phyloP scores from a whole-genome alignment of 64 coral and sea anemone species.

The Porites lutea region DNA sequence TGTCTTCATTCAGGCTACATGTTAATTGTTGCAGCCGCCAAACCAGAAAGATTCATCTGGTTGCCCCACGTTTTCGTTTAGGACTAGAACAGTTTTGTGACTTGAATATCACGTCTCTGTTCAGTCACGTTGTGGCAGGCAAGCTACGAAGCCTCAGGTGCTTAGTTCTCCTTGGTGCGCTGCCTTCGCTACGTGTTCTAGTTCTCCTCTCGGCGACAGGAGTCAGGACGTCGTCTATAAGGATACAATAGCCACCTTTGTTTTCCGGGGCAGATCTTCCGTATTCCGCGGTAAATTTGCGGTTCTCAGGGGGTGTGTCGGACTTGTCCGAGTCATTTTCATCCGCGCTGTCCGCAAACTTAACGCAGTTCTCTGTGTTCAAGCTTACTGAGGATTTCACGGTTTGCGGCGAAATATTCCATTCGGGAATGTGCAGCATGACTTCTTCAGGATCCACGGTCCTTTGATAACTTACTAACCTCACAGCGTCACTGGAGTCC shows the following conservation, averaged over 20 bases:
- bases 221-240: neutral
- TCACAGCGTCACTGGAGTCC: neutral
- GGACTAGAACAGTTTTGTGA: neutral
- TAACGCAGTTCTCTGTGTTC: neutral
- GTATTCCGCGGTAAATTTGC: neutral
- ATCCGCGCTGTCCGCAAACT: neutral
- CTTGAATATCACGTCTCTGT: neutral
- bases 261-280: neutral
- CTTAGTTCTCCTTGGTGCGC: no score
- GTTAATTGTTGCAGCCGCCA: no score
- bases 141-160: neutral
- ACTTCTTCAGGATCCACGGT: neutral
- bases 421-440: neutral
- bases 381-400: neutral
- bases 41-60: no score
- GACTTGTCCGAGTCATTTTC: neutral
- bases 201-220: neutral
- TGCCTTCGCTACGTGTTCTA: neutral
- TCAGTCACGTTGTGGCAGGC: neutral
- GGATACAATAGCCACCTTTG: neutral
- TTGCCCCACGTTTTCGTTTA: neutral
- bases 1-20: no score
- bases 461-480: constrained; percentile 23
- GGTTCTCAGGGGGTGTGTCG: neutral
- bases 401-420: neutral